These are phyloP conservation scores for Lepidurus arcticus DNA, from an alignment of 1,140 invertebrate genomes.

Conservation along the genomic window DNA sequence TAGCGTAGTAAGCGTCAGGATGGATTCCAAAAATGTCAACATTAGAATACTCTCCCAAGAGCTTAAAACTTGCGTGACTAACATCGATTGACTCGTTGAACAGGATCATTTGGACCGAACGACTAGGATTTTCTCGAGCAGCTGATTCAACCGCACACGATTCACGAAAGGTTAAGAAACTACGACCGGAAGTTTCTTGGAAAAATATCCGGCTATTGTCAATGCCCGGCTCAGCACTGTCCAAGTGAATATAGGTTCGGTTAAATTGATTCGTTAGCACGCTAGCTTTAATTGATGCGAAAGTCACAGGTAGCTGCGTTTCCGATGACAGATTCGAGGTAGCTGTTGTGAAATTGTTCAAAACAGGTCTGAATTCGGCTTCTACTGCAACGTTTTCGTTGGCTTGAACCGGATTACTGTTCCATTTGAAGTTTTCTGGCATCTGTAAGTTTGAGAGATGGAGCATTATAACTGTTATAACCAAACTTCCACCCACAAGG, in stretches of 20 bases:
- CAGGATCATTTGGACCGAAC: conserved; percentile 27
- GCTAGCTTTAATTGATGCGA: no score
- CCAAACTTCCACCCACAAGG: no score
- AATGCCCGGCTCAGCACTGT: not conserved
- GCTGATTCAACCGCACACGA: conserved; percentile 32
- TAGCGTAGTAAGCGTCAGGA: conserved; percentile 52
- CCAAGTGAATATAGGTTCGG: conserved; percentile 4
- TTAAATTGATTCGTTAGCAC: not conserved
- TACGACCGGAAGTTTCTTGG: conserved; percentile 29
- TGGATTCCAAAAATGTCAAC: conserved; percentile 53
- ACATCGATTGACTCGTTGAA: not conserved
- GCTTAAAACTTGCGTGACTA: not conserved
- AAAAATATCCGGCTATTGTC: conserved; percentile 27
- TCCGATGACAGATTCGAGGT: no score
- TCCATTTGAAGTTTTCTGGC: no score
- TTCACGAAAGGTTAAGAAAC: conserved; percentile 23
- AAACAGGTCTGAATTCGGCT: no score
- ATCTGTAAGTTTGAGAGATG: no score
- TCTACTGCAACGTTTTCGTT: no score
- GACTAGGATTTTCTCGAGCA: conserved; percentile 28
- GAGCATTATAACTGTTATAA: no score
- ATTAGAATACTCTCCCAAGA: conserved; percentile 45
- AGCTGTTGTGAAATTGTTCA: no score
- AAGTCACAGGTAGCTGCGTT: no score
- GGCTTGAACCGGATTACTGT: no score